Percentiles rank a stretch among this genome's conserved stretches.
Conservation (phyloP, 1,140 invertebrate species). For the Phymastichus coffea region DNA sequence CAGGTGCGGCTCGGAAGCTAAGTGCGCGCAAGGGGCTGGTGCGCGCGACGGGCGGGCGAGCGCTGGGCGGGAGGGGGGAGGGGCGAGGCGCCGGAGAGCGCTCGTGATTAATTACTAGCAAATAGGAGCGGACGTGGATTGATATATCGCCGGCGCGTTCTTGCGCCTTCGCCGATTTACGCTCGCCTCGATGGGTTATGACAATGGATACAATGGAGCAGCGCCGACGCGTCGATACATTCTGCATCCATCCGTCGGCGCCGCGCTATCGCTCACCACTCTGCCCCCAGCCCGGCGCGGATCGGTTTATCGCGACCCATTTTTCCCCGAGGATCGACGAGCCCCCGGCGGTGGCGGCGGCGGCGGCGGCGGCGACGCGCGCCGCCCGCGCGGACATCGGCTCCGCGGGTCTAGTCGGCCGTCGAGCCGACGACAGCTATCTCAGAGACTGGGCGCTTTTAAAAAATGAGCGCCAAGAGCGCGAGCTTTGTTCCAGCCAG, state of each 20-base stretch:
- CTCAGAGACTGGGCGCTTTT: no score
- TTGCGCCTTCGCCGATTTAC: slow-evolving; percentile 48
- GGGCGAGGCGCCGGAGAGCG: slow-evolving; percentile 40
- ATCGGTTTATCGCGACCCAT: slow-evolving; percentile 22
- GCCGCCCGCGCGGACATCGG: neutral
- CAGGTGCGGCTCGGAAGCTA: neutral
- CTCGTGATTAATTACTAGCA: slow-evolving; percentile 53
- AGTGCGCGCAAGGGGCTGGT: no score
- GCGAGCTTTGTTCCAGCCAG: no score
- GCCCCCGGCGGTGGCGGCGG: neutral
- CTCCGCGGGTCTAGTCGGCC: no score
- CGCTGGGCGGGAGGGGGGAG: no score
- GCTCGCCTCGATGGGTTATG: slow-evolving; percentile 49
- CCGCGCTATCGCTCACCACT: neutral
- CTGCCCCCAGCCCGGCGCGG: neutral
- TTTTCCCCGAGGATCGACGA: slow-evolving; percentile 21
- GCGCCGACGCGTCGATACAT: slow-evolving; percentile 14
- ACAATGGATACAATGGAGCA: slow-evolving; percentile 41
- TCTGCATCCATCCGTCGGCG: no score
- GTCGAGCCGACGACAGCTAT: no score
- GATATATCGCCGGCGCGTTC: slow-evolving; percentile 47
- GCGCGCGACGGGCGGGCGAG: neutral
- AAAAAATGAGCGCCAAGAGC: no score
- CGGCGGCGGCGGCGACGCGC: no score
- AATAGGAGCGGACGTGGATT: slow-evolving; percentile 51